A percentile compares a stretch with the other conserved stretches of the same genome.
phyloP scores from a whole-genome alignment of 2,888 invertebrate species.

The Myopa testacea region DNA sequence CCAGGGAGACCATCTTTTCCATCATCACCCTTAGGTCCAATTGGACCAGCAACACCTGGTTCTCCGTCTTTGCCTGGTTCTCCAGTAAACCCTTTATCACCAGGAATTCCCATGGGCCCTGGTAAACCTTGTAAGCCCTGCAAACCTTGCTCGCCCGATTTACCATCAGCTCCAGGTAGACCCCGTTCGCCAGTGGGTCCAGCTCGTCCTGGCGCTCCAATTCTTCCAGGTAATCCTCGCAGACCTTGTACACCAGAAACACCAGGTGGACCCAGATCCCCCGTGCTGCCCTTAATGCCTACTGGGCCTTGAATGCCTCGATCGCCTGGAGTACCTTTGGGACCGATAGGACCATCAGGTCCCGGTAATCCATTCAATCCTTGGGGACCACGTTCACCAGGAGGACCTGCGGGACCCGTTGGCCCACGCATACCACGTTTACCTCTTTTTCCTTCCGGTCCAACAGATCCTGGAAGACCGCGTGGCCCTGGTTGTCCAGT shows the following conservation, averaged over 20 bases:
- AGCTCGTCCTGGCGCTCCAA: slow-evolving; percentile 78
- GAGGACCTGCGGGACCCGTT: slow-evolving; percentile 77
- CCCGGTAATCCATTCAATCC: slow-evolving; percentile 73
- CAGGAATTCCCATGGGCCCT: slow-evolving; percentile 80
- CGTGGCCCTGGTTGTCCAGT: slow-evolving; percentile 78
- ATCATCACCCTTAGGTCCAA: slow-evolving; percentile 83
- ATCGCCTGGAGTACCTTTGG: slow-evolving; percentile 82
- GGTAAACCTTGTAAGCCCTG: slow-evolving; percentile 84
- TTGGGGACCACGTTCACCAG: slow-evolving; percentile 73
- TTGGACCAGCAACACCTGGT: slow-evolving; percentile 78
- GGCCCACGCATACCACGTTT: slow-evolving; percentile 84
- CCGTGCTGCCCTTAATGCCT: slow-evolving; percentile 75
- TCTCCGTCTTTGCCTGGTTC: slow-evolving; percentile 83
- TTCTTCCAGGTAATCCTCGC: slow-evolving; percentile 75
- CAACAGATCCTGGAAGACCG: slow-evolving; percentile 80
- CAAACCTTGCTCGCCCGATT: slow-evolving; percentile 84
- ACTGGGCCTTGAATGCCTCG: slow-evolving; percentile 76
- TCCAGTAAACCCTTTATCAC: slow-evolving; percentile 75
- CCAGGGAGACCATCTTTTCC: slow-evolving; percentile 85
- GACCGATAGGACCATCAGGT: slow-evolving; percentile 80
- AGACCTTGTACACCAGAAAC: slow-evolving; percentile 73
- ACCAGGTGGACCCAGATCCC: slow-evolving; percentile 73
- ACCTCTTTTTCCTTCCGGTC: slow-evolving; percentile 83
- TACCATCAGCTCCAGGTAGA: slow-evolving; percentile 85
- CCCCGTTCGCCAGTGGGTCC: slow-evolving; percentile 81